Base-by-base conservation (phyloP, 2,888 invertebrate species). In the Steinernema scapterisci region DNA sequence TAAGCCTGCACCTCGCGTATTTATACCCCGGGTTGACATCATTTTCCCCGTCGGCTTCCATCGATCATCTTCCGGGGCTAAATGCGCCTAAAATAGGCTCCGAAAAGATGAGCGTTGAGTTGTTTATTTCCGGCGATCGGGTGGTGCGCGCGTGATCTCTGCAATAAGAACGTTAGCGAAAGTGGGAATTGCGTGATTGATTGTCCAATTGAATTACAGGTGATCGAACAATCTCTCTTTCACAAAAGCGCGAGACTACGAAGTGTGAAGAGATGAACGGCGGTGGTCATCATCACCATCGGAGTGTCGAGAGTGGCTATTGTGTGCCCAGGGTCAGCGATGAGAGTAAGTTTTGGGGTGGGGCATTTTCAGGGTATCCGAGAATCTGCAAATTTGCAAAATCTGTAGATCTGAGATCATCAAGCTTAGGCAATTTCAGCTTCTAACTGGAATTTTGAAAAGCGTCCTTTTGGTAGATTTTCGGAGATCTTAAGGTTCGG, bases 211-310 rank as follows among this genome's bases (percentile, higher is more conserved):
- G 21, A 48, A 48, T 63, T 63, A 16, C 63, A 63, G 63, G 63
- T 63, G 63, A 63, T 27, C 31, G 63, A 63, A 48, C 27, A 13
- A n/a, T 38, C 38, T 38, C 27, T 27, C 31, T 63, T 31, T 31
- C 63, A 38, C 27, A 63, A 38, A 63, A 63, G 19, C 48, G 48
- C 16, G 38, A 63, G 25, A 16, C 27, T 6, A 27, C 16, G 63
- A 63, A 48, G 48, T 48, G n/a, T n/a, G n/a, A n/a, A n/a, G n/a
- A n/a, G 63, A 63, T 63, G 63, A 63, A 63, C 63, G 63, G 63
- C 63, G 63, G 63, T 63, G 63, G 63, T 63, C 63, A 63, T 63
- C 63, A 27, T 25, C 21, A 63, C 63, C 63, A 63, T 63, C 63
- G 63, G 63, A 63, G 25, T 25, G 63, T 25, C 63, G 63, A 63